phyloP scores from a whole-genome alignment of 2,113 vertebrate species.

The Psittacula cyanocephala region DNA sequence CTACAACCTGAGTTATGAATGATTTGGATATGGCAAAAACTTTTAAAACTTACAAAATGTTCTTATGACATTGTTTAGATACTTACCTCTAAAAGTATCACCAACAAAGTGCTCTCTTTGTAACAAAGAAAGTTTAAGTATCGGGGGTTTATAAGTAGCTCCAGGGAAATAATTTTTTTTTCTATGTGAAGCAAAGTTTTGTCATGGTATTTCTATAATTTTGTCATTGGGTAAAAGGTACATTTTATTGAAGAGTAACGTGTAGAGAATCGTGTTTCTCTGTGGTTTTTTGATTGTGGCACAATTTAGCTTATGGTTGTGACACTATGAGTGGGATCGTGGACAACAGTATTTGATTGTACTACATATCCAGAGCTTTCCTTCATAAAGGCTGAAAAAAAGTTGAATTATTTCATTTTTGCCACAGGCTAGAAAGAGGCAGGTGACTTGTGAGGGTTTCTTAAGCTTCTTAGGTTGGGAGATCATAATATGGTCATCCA shows the following conservation, averaged over 20 bases:
- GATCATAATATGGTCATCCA: neutral
- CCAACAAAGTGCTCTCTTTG: neutral
- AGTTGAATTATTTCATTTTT: neutral
- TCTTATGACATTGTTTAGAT: neutral
- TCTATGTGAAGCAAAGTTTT: neutral
- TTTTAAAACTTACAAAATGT: neutral
- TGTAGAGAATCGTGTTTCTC: accelerated
- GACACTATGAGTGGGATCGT: neutral
- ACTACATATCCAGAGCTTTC: neutral
- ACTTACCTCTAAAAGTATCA: conserved; percentile 10
- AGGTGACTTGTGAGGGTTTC: neutral
- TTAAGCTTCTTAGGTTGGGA: neutral
- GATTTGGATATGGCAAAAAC: neutral
- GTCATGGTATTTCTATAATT: neutral
- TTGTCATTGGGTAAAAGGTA: neutral
- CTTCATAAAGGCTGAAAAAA: neutral
- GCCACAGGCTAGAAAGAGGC: neutral
- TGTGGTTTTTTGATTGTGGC: neutral
- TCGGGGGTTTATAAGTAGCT: neutral
- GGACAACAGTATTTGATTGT: neutral
- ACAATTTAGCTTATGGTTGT: neutral
- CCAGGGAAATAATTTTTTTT: neutral
- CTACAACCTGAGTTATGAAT: neutral
- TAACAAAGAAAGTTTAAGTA: neutral
- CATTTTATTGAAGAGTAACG: neutral